Conservation (phyloP, 2,113 vertebrate genomes). For the Chaenogobius annularis region DNA sequence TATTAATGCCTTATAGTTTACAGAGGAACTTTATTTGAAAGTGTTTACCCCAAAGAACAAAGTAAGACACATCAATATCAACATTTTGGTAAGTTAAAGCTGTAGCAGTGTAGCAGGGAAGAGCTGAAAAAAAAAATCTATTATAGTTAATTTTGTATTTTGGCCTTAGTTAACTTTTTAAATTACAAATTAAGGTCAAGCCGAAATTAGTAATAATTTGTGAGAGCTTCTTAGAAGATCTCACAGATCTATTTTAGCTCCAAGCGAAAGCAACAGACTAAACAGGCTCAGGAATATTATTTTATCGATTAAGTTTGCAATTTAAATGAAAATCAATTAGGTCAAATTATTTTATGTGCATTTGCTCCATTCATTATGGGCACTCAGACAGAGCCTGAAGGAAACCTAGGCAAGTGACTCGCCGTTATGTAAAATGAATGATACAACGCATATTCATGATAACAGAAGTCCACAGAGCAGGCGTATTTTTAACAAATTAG, state of each 20-base stretch:
- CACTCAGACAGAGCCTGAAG: not conserved
- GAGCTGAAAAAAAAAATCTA: not conserved
- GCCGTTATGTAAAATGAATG: constrained; percentile 36
- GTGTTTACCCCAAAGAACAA: no score
- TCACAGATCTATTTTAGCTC: constrained; percentile 7
- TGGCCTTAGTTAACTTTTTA: not conserved
- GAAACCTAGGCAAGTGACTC: constrained; percentile 8
- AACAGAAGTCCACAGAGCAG: not conserved
- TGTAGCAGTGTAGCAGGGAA: not conserved
- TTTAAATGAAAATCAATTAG: constrained; percentile 39
- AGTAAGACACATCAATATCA: no score
- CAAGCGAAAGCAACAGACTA: not conserved
- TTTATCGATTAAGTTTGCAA: constrained; percentile 22
- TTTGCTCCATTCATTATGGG: constrained; percentile 31
- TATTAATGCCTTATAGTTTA: no score
- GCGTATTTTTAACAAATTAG: constrained; percentile 9
- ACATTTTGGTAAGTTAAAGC: no score
- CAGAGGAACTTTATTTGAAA: no score
- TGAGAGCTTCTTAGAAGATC: no score
- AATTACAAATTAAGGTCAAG: not conserved
- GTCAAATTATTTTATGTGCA: constrained; percentile 24
- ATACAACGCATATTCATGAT: constrained; percentile 30
- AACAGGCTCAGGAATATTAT: constrained; percentile 23
- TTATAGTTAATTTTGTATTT: not conserved
- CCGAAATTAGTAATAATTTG: constrained; percentile 3